Conservation (phyloP, 2,797 vertebrate genomes). For the Sciurus carolinensis region DNA sequence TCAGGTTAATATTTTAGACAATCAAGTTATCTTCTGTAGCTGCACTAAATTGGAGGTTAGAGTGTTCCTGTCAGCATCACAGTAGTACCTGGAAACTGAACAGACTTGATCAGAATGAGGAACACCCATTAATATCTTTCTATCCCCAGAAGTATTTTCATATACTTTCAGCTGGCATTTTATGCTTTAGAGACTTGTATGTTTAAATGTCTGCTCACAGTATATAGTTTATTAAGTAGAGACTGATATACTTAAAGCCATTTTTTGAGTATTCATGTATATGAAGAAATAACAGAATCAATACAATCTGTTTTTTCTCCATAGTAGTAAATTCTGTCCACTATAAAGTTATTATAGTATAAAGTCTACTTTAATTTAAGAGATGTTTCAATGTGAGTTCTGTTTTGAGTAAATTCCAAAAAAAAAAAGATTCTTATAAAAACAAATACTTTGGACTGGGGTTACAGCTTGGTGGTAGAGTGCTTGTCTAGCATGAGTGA, state of each 20-base stretch:
- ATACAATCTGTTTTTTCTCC: slow-evolving; percentile 20
- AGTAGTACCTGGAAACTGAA: not conserved
- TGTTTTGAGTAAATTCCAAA: slow-evolving; percentile 25
- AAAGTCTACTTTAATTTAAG: slow-evolving; percentile 51
- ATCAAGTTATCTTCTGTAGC: not conserved
- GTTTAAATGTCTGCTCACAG: not conserved
- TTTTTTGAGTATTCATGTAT: not conserved
- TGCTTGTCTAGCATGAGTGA: no score
- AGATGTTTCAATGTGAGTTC: not conserved
- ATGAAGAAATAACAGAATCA: slow-evolving; percentile 39
- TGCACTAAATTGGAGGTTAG: not conserved
- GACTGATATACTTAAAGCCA: not conserved
- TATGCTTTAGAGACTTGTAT: slow-evolving; percentile 3
- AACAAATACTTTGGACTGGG: no score
- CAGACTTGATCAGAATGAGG: not conserved
- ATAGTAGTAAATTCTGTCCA: not conserved
- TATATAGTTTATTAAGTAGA: slow-evolving; percentile 28
- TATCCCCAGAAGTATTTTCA: not conserved
- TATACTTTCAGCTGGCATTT: not conserved
- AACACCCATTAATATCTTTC: not conserved
- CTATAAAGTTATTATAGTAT: not conserved
- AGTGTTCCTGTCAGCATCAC: not conserved
- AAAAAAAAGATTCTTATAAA: not conserved
- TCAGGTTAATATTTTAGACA: not conserved
- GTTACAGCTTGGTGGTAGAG: no score